Conservation (phyloP, 1,140 invertebrate species). For the Battus philenor region DNA sequence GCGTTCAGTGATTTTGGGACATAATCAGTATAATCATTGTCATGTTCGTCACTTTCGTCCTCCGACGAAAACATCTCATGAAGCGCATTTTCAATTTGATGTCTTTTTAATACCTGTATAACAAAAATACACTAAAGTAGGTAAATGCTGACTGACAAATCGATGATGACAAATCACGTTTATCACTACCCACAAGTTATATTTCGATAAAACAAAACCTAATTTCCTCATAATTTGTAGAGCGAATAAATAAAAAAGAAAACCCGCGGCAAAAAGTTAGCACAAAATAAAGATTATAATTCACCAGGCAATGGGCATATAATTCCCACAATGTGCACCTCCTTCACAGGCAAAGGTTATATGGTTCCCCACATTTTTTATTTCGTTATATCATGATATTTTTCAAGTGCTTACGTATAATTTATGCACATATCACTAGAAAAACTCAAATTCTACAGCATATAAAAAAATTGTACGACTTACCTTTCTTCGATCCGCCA, state of each 20-base stretch:
- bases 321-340: not conserved
- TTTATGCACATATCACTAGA: constrained; percentile 4
- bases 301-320: constrained; percentile 7
- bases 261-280: constrained; percentile 4
- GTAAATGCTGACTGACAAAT: no score
- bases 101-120: not conserved
- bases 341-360: not conserved
- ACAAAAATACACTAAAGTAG: not conserved
- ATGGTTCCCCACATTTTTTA: constrained; percentile 8
- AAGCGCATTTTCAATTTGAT: no score
- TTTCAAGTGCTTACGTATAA: constrained; percentile 2
- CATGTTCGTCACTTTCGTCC: no score
- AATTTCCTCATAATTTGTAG: not conserved
- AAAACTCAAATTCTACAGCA: constrained; percentile 1
- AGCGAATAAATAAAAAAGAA: not conserved
- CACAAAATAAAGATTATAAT: constrained; percentile 5
- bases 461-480: constrained; percentile 6
- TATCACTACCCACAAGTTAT: no score
- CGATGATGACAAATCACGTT: no score
- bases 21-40: no score
- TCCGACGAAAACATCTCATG: no score
- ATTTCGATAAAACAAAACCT: no score
- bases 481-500: constrained; percentile 4
- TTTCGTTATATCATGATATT: constrained; percentile 11
- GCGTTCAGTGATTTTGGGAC: no score